Conservation (phyloP, 2,888 invertebrate genomes). For the Tipula helvola region DNA sequence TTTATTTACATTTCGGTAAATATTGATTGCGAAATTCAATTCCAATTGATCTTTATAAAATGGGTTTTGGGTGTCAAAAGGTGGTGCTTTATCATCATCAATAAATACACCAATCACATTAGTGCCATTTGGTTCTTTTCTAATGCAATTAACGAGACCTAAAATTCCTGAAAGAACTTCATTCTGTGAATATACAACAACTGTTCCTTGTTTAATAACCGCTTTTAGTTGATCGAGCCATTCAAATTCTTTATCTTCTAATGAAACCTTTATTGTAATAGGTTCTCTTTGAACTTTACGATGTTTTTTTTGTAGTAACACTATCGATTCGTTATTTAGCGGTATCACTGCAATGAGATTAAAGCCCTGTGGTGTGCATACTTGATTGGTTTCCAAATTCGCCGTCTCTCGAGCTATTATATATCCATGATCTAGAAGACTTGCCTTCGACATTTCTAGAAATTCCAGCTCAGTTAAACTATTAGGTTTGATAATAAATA, state of each 20-base stretch:
- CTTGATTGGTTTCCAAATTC: constrained; percentile 35
- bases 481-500: constrained; percentile 26
- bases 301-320: constrained; percentile 26
- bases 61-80: constrained; percentile 48
- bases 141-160: constrained; percentile 80
- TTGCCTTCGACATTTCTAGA: constrained; percentile 36
- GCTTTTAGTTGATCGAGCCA: constrained; percentile 29
- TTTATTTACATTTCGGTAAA: constrained; percentile 43
- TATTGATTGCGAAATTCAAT: constrained; percentile 68
- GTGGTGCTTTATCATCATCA: constrained; percentile 47
- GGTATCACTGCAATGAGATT: too few relatives aligned
- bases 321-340: constrained; percentile 24
- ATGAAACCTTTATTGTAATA: constrained; percentile 21
- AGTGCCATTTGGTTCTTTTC: constrained; percentile 64
- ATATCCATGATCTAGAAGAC: constrained; percentile 44
- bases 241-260: constrained; percentile 22
- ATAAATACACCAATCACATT: constrained; percentile 50
- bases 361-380: constrained; percentile 22
- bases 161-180: constrained; percentile 64
- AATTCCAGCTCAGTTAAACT: constrained; percentile 23
- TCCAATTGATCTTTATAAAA: too few relatives aligned
- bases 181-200: constrained; percentile 49
- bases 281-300: constrained; percentile 20
- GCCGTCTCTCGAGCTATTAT: constrained; percentile 46
- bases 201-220: constrained; percentile 22